These are phyloP conservation scores for Conus betulinus DNA, from an alignment of 1,140 invertebrate species.

Conservation along the genomic window DNA sequence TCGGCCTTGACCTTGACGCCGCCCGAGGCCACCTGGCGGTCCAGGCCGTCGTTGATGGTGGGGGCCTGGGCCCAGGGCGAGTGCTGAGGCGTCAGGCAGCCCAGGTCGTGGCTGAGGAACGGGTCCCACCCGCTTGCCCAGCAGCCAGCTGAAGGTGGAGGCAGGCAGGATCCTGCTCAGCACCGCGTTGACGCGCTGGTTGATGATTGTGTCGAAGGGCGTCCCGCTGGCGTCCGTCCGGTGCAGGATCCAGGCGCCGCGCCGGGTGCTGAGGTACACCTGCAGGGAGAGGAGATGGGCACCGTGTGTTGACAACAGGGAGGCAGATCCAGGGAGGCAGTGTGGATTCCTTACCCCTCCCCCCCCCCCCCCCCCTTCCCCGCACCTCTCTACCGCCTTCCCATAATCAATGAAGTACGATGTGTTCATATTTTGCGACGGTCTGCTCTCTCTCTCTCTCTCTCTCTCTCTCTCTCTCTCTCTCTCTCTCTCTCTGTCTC, in stretches of 20 bases:
- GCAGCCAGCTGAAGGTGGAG: background rate
- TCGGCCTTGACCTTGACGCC: conserved; percentile 74
- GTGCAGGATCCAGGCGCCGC: conserved; percentile 77
- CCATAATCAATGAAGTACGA: too few species aligned
- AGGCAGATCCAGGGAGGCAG: too few species aligned
- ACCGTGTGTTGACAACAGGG: too few species aligned
- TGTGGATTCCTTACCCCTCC: too few species aligned
- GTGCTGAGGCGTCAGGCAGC: conserved; percentile 75
- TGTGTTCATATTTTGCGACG: too few species aligned
- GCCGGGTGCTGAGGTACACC: conserved; percentile 76
- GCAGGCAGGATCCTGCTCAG: background rate
- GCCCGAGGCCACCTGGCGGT: conserved; percentile 76
- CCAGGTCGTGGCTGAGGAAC: conserved; percentile 76
- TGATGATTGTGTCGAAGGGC: conserved; percentile 56
- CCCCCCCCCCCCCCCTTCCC: too few species aligned
- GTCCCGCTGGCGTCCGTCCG: conserved; percentile 67
- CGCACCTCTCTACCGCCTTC: too few species aligned
- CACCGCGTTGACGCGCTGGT: background rate
- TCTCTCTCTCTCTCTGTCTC: too few species aligned
- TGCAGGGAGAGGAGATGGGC: background rate
- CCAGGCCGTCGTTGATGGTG: conserved; percentile 78
- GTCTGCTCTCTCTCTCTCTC: too few species aligned
- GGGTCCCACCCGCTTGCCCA: conserved; percentile 16
- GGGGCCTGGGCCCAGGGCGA: conserved; percentile 76
- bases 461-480: too few species aligned